Evolutionary conservation across 2,888 invertebrate species (phyloP).

Genomic region (Erebia ligea): DNA sequence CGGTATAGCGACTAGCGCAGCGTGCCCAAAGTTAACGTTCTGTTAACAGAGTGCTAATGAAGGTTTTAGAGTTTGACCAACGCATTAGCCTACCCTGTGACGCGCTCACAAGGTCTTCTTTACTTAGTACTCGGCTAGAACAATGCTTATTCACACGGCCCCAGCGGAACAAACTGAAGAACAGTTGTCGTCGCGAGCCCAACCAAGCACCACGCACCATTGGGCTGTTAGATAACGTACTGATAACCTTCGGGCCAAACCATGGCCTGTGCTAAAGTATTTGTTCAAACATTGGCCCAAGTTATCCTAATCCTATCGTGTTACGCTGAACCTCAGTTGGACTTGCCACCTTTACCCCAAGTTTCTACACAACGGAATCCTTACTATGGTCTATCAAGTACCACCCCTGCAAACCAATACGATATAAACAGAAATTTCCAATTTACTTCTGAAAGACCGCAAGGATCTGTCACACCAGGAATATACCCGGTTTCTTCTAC

Average conservation of each 20-base stretch:
- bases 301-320: constrained; percentile 50
- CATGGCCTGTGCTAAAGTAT: constrained; percentile 68
- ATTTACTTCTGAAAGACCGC: constrained; percentile 63
- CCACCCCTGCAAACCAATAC: constrained; percentile 68
- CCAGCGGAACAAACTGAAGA: constrained; percentile 54
- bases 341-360: constrained; percentile 79
- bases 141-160: constrained; percentile 75
- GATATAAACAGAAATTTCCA: constrained; percentile 65
- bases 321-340: constrained; percentile 73
- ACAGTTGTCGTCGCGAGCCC: constrained; percentile 72
- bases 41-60: constrained; percentile 19
- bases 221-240: constrained; percentile 48
- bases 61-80: constrained; percentile 27
- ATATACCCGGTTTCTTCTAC: constrained; percentile 68
- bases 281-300: constrained; percentile 56
- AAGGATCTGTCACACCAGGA: constrained; percentile 55
- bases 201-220: constrained; percentile 72
- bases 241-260: constrained; percentile 50
- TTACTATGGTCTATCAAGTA: constrained; percentile 68
- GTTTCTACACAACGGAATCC: constrained; percentile 61
- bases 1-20: not conserved
- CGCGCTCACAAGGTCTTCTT: constrained; percentile 43
- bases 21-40: constrained; percentile 5
- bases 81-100: constrained; percentile 35
- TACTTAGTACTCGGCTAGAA: constrained; percentile 45